Conservation (phyloP, 2,113 vertebrate species). For the Vombatus ursinus region DNA sequence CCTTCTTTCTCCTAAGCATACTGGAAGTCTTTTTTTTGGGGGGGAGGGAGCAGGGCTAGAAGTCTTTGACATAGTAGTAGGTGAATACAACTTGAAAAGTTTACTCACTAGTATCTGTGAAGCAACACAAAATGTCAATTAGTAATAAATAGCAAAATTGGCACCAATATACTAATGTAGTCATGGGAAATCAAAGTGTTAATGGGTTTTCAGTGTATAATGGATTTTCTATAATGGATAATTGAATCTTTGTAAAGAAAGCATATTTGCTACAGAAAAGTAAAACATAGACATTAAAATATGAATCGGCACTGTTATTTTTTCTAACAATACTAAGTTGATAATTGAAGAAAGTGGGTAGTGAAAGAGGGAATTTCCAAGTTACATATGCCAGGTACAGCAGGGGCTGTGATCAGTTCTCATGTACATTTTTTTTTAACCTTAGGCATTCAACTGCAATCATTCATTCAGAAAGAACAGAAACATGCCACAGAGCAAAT, state of each 20-base stretch:
- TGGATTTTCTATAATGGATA: not conserved
- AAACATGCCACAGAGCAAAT: conserved; percentile 22
- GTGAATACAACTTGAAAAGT: not conserved
- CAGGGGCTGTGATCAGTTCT: not conserved
- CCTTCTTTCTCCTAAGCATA: not conserved
- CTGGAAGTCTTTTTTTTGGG: not conserved
- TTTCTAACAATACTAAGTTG: conserved; percentile 18
- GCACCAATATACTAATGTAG: not conserved
- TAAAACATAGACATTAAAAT: conserved; percentile 41
- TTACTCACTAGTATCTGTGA: not conserved
- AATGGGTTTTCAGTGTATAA: not conserved
- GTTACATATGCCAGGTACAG: not conserved
- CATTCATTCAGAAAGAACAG: conserved; percentile 30
- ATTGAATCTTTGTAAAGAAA: conserved; percentile 22
- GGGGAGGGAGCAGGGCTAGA: not conserved
- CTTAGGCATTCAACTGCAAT: conserved; percentile 35
- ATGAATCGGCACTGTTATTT: conserved; percentile 23
- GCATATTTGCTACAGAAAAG: not conserved
- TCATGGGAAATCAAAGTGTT: not conserved
- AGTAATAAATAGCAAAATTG: conserved; percentile 1
- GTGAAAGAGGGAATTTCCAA: conserved; percentile 34
- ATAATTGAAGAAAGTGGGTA: conserved; percentile 1
- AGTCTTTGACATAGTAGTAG: not conserved
- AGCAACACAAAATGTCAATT: conserved; percentile 31
- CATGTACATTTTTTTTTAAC: not conserved